A percentile compares a stretch with the other conserved stretches of the same genome.
Evolutionary conservation across 2,797 vertebrate genomes (phyloP).

Genomic region (Semaprochilodus insignis): DNA sequence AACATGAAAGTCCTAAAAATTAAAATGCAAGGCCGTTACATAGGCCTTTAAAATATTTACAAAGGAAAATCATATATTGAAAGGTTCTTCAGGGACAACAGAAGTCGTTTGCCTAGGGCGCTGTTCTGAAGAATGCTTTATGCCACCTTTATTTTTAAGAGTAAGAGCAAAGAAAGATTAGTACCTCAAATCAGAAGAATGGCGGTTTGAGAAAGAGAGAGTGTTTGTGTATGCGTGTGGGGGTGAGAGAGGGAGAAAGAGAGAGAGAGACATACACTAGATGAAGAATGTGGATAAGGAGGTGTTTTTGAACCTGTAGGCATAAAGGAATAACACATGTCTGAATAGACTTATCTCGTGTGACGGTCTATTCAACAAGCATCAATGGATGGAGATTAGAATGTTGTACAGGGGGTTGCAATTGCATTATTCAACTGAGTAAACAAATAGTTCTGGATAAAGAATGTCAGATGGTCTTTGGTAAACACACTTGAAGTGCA

Average conservation of each 20-base stretch:
- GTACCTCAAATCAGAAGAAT: neutral
- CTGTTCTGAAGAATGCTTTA: too few species aligned
- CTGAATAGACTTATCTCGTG: constrained; percentile 37
- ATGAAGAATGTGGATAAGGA: constrained; percentile 71
- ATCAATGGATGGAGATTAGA: constrained; percentile 41
- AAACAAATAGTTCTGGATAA: constrained; percentile 38
- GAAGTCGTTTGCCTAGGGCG: too few species aligned
- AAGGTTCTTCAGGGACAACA: too few species aligned
- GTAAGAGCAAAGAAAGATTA: neutral
- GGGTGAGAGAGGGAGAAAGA: constrained; percentile 55
- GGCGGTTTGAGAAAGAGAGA: too few species aligned
- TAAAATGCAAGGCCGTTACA: too few species aligned
- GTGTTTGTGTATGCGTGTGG: constrained; percentile 61
- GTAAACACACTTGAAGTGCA: constrained; percentile 28
- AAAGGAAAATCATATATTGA: too few species aligned
- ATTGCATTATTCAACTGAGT: constrained; percentile 31
- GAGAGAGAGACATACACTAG: constrained; percentile 68
- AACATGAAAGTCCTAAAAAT: too few species aligned
- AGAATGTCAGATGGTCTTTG: constrained; percentile 27
- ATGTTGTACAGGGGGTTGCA: constrained; percentile 9
- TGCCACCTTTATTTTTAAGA: neutral
- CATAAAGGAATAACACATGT: constrained; percentile 60
- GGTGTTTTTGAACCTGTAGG: constrained; percentile 61
- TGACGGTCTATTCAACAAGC: constrained; percentile 54
- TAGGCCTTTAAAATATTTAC: too few species aligned